Base-by-base conservation (phyloP, 2,113 vertebrate species). In the Castor canadensis region DNA sequence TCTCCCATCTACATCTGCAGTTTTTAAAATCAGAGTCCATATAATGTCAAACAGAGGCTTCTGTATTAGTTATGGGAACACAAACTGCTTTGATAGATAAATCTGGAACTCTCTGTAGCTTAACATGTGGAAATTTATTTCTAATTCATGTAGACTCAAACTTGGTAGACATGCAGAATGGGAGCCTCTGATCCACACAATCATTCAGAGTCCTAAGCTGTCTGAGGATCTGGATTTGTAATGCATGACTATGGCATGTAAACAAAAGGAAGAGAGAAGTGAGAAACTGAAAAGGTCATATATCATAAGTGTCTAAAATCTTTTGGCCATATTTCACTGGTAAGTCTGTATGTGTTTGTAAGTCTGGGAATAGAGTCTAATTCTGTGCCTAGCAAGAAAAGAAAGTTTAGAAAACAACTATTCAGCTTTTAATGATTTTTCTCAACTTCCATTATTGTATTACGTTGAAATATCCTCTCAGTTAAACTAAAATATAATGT, bases 401-500 rank as follows among this genome's bases (percentile, higher is more conserved):
- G 62, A 16, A 30, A 15, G 0, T 22, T 38, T 93, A 40, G 13
- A 77, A 40, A 91, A 45, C 10, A 62, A 17, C 40, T 32, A 60
- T 54, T 5, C 13, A 52, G 11, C 52, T 40, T 22, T 35, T 81
- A 24, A 1, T 30, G 20, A 9, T 49, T 35, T 19, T 15, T 83
- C 43, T 80, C 49, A 91, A 22, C 16, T 49, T 86, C 5, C 28
- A 52, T 3, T n/a, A 26, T 6, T 60, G 0, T 2, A 64, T 83
- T 83, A 35, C 9, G 47, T 80, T 73, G 66, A 52, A 67, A 43
- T 54, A 13, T 3, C 15, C 2, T 26, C 16, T 58, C 20, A 26
- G 62, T 95, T 93, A 73, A 72, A 38, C 47, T 86, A 40, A 87
- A 75, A 32, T 87, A 45, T 56, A 95, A 38, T 87, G 56, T 3